Evolutionary conservation across 2,888 invertebrate genomes (phyloP), one percentile per base, ranked within the genome.

Genomic region (Caenorhabditis japonica): DNA sequence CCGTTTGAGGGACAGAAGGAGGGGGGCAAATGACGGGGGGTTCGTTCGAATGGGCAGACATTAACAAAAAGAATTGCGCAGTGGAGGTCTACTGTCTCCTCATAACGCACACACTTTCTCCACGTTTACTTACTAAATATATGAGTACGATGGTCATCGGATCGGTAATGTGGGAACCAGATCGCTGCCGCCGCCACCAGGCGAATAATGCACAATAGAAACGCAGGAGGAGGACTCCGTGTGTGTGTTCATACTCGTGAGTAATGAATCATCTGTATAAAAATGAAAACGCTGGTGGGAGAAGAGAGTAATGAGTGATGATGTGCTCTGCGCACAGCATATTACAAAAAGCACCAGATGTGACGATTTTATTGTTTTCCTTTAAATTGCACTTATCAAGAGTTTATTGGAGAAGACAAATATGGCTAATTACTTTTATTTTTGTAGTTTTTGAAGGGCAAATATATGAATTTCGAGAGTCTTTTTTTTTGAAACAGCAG

Each of bases 121-220:
- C 25, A n/a, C 43, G 55, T 60, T 56, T 61, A 56, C 60, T 70
- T 61, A 61, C 60, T 60, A 55, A 43, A 60, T 56, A 53, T 68
- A 69, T 38, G 49, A 59, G 60, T 56, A 61, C 64, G 56, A 36
- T 56, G 66, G 66, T 66, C 66, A 66, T 66, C 56, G 66, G 66
- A 66, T 66, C 66, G 56, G 56, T 66, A 56, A 56, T 66, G 66
- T 66, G 66, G 66, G 66, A 66, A 66, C 66, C 66, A 56, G 47
- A 53, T 51, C 51, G 43, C 53, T 21, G 38, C 3, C 30, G n/a
- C 7, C 13, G 13, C 19, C 46, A n/a, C 19, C 23, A 38, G 13
- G 27, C 21, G 53, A 55, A 64, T 64, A 64, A 55, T 56, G 66
- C 66, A 66, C 66, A 56, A 49, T 21, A 47, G 38, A n/a, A 23